Evolutionary conservation across 2,113 vertebrate genomes (phyloP), one percentile per base, ranked within the genome.

Genomic region (Hippocampus comes): DNA sequence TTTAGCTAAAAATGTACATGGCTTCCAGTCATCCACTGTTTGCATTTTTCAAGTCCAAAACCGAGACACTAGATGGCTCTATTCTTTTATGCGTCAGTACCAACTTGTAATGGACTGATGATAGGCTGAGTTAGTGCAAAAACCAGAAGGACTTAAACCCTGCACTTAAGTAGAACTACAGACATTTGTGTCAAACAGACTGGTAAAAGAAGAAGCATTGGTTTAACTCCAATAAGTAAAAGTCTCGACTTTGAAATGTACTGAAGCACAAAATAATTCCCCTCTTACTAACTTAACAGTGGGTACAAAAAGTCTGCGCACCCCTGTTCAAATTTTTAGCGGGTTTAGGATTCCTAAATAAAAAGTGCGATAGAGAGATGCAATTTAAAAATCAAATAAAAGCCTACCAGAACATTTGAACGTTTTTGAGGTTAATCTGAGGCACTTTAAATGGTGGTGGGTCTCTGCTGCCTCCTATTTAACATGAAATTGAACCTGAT

Each of bases 41-140:
- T 42, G 21, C 9, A 38, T 63, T 38, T 63, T 38, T 12, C 10
- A 42, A 64, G 12, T 41, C 56, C 70, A 38, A 46, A 2, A 56
- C 7, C 63, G 61, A 51, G 30, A 78, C 80, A 65, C 76, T 86
- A 75, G 66, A 76, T 74, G 79, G 80, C 78, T 74, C 74, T 70
- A 43, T 78, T 70, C 49, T 78, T 49, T 49, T 41, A 9, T 34
- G 8, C 9, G 38, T 41, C 61, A 63, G 34, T 42, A 20, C 12
- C 61, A 12, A 63, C 34, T 38, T 41, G 27, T 38, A 38, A 38
- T 38, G 8, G 17, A 63, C 18, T 63, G 18, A 63, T 63, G 60
- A 63, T 59, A 59, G 11, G 23, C 23, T 23, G 53, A 55, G 2
- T 55, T 18, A n/a, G 21, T 56, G 53, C 53, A 56, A 10, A 56